Evolutionary conservation across 2,113 vertebrate species (phyloP).

Genomic region (Pogonocichla stellata): DNA sequence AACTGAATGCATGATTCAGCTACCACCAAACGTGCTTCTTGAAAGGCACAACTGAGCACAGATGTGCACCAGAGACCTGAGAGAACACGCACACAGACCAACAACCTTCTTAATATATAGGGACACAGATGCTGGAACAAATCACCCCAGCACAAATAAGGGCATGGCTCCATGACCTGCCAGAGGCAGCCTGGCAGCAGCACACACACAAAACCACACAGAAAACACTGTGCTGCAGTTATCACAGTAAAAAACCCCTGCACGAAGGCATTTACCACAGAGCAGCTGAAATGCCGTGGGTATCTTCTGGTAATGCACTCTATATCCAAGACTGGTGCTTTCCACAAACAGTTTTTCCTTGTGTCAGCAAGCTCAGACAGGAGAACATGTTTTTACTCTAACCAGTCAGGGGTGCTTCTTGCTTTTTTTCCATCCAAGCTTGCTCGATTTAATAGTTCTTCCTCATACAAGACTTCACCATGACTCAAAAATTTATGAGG

Average conservation of each 20-base stretch:
- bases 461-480: not conserved
- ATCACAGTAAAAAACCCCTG: not conserved
- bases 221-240: not conserved
- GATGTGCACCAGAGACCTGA: not conserved
- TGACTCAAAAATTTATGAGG: conserved; percentile 25
- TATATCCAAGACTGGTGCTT: not conserved
- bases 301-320: not conserved
- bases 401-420: not conserved
- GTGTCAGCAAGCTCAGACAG: conserved; percentile 44
- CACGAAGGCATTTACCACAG: not conserved
- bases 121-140: not conserved
- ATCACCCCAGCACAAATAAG: not conserved
- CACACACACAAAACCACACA: not conserved
- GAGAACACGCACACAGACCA: not conserved
- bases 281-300: not conserved
- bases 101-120: not conserved
- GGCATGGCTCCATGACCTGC: not conserved
- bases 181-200: not conserved
- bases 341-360: conserved; percentile 17
- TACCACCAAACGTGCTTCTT: accelerated
- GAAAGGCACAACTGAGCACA: not conserved
- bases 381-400: not conserved
- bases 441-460: not conserved
- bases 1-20: not conserved
- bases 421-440: not conserved